Conservation (phyloP, 2,888 invertebrate genomes). For the Seira sanloemensis region DNA sequence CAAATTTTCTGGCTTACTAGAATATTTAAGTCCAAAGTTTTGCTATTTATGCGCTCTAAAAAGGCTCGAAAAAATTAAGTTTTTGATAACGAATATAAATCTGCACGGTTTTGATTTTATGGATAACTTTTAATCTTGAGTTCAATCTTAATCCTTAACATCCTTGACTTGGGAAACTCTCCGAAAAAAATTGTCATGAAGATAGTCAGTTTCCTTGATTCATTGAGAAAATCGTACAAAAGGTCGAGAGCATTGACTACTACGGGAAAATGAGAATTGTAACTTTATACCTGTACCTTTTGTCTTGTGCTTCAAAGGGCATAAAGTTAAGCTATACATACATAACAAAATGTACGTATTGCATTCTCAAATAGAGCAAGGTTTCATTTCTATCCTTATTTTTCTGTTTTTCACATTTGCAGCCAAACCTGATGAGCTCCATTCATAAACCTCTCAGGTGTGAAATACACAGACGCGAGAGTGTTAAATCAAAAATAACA, state of each 20-base stretch:
- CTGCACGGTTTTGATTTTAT: too few relatives aligned
- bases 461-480: background rate
- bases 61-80: too few relatives aligned
- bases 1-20: too few relatives aligned
- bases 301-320: background rate
- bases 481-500: conserved; percentile 18
- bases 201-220: background rate
- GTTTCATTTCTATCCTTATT: background rate
- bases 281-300: too few relatives aligned
- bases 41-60: too few relatives aligned
- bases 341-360: too few relatives aligned
- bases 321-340: background rate
- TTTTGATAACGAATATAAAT: too few relatives aligned
- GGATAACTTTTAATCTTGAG: too few relatives aligned
- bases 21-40: too few relatives aligned
- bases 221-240: background rate
- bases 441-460: background rate
- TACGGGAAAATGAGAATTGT: too few relatives aligned
- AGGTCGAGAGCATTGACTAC: background rate
- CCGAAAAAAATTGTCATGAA: too few relatives aligned
- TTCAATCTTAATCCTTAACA: too few relatives aligned
- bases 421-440: background rate
- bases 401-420: background rate
- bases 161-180: background rate
- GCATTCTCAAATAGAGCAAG: background rate